Conservation (phyloP, 1,140 invertebrate species). For the Argopecten irradians region DNA sequence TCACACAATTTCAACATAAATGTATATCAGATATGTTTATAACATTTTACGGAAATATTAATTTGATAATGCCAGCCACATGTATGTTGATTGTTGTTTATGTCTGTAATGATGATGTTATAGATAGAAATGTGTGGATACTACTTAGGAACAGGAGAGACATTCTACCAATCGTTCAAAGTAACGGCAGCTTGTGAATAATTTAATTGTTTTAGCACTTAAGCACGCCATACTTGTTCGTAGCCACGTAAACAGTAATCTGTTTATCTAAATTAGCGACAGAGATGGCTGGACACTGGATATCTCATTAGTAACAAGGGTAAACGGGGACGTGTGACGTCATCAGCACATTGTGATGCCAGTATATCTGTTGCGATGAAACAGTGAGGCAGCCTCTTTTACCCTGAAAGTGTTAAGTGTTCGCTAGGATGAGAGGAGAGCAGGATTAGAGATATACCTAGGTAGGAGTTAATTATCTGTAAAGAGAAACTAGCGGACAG, state of each 20-base stretch:
- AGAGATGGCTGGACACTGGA: background rate
- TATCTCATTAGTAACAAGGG: background rate
- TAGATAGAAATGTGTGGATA: too few relatives aligned
- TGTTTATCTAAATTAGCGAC: slow-evolving; percentile 1
- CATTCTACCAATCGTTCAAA: background rate
- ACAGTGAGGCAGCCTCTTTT: background rate
- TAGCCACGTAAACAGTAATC: background rate
- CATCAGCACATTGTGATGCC: background rate
- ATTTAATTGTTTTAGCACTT: slow-evolving; percentile 9
- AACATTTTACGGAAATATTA: too few relatives aligned
- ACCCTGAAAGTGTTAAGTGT: background rate
- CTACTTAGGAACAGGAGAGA: background rate
- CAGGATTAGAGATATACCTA: background rate
- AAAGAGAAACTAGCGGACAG: background rate
- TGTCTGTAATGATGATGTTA: too few relatives aligned
- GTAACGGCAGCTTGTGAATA: background rate
- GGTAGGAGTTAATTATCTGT: background rate
- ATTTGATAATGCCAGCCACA: too few relatives aligned
- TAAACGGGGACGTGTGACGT: background rate
- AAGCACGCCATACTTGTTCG: background rate
- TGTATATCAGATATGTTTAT: too few relatives aligned
- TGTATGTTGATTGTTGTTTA: too few relatives aligned
- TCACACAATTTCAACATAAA: too few relatives aligned
- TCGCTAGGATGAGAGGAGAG: background rate
- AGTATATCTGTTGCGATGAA: slow-evolving; percentile 2